phyloP scores from a whole-genome alignment of 2,888 invertebrate species.

The Lasioglossum morio region DNA sequence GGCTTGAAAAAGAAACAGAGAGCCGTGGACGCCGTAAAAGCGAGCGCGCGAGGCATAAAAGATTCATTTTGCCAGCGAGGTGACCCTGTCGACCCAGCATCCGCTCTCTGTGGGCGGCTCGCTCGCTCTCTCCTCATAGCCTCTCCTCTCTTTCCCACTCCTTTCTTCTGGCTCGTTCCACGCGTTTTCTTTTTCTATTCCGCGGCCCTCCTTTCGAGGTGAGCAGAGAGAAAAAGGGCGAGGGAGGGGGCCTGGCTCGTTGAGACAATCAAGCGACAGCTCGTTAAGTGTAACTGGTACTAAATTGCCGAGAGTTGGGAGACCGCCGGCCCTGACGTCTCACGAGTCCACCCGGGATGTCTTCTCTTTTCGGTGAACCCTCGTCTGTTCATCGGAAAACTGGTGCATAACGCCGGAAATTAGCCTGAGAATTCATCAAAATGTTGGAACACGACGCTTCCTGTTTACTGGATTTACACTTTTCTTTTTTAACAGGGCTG shows the following conservation, averaged over 20 bases:
- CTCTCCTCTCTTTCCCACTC: conserved; percentile 18
- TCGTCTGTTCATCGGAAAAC: neutral
- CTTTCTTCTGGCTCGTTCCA: conserved; percentile 22
- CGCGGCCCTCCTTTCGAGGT: conserved; percentile 45
- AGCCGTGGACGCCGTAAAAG: conserved; percentile 61
- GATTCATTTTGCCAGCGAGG: conserved; percentile 72
- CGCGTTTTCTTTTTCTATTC: conserved; percentile 45
- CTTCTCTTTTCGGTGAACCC: neutral
- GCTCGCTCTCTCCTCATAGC: neutral
- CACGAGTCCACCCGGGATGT: neutral
- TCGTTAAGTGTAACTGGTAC: conserved; percentile 73
- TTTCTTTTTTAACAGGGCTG: too few relatives aligned
- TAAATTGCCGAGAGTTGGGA: conserved; percentile 77
- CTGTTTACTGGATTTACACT: too few relatives aligned
- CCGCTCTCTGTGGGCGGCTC: conserved; percentile 74
- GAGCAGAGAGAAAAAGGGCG: conserved; percentile 49
- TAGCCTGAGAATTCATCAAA: neutral
- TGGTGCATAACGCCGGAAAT: neutral
- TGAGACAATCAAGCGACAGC: conserved; percentile 72
- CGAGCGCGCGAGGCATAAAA: conserved; percentile 68
- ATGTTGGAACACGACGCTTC: too few relatives aligned
- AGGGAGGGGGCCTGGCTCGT: conserved; percentile 64
- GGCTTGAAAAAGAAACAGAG: conserved; percentile 40
- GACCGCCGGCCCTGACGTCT: conserved; percentile 33
- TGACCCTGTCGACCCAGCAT: conserved; percentile 77